phyloP scores from a whole-genome alignment of 1,140 invertebrate genomes.

The Drosophila fuyamai region DNA sequence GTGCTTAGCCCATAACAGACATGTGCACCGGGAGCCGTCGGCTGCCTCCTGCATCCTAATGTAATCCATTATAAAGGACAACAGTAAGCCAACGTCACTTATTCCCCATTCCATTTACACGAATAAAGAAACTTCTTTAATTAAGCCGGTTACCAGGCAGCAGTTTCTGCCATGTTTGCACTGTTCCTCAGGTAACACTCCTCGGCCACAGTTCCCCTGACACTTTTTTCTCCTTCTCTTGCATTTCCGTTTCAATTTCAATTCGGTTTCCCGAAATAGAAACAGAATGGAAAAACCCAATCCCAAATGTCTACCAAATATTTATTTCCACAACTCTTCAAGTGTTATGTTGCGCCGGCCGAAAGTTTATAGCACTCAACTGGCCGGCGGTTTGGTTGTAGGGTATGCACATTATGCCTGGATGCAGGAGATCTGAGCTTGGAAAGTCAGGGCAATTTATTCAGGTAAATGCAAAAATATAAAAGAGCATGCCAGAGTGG shows the following conservation, averaged over 20 bases:
- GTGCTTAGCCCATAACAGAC: slow-evolving; percentile 36
- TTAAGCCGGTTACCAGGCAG: slow-evolving; percentile 50
- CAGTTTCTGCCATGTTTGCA: slow-evolving; percentile 18
- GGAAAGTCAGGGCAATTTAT: slow-evolving; percentile 30
- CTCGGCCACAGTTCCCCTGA: slow-evolving; percentile 55
- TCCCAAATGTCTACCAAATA: slow-evolving; percentile 78
- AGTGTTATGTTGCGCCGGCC: slow-evolving; percentile 57
- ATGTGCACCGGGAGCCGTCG: slow-evolving; percentile 41
- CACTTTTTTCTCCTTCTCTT: slow-evolving; percentile 58
- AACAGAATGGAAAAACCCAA: slow-evolving; percentile 46
- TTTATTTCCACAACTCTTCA: slow-evolving; percentile 76
- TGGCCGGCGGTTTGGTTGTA: slow-evolving; percentile 29
- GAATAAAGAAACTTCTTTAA: slow-evolving; percentile 52
- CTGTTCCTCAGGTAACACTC: slow-evolving; percentile 6
- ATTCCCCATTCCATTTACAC: background rate
- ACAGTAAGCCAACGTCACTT: slow-evolving; percentile 25
- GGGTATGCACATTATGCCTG: slow-evolving; percentile 23
- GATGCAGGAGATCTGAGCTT: slow-evolving; percentile 2
- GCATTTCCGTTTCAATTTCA: slow-evolving; percentile 59
- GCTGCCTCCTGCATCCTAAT: slow-evolving; percentile 59
- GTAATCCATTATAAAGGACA: slow-evolving; percentile 72
- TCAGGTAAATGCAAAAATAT: slow-evolving; percentile 25
- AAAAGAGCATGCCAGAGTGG: background rate
- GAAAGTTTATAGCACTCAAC: slow-evolving; percentile 68
- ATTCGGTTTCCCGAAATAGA: slow-evolving; percentile 39